Base-by-base conservation (phyloP, 2,797 vertebrate genomes). In the Poliocrania exsul region DNA sequence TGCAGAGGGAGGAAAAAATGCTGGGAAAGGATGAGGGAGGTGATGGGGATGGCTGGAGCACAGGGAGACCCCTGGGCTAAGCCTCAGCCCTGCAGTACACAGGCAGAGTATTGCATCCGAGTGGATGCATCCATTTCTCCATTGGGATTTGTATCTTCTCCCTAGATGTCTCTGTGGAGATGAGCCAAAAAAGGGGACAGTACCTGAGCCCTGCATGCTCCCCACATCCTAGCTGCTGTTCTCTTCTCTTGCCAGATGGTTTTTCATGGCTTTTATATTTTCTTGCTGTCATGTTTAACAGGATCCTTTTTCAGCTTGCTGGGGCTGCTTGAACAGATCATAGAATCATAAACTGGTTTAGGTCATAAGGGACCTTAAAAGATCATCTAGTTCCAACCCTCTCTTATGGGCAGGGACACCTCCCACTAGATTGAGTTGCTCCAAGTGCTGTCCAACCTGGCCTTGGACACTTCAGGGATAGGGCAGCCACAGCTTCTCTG, bases 181-280 rank as follows among this genome's bases (percentile, higher is more conserved):
- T 60, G 8, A 71, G 17, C 24, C 35, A 44, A 65, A 84, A 71
- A 61, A 11, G 6, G 15, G 6, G 6, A 11, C 19, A 35, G 19
- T 38, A 35, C 8, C 17, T 0, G 4, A 81, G 24, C 67, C 26
- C 18, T 72, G 16, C 54, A 25, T 37, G 37, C 13, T 81, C n/a
- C 24, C 5, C 38, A 10, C 6, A 51, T 20, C 40, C 5, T 1
- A 5, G 15, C n/a, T 0, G 2, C 26, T 7, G 1, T 67, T 20
- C 10, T 89, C 37, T 6, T n/a, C 33, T 86, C 44, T 90, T 75
- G 28, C 31, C 67, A 66, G 20, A 25, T 60, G 62, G 40, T 80
- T 71, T 71, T 67, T 74, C 10, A 10, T 8, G 35, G 29, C 18
- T 85, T 85, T 82, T 51, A 2, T 54, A 1, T 75, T 77, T 90